Conservation (phyloP, 2,113 vertebrate genomes). For the Clarias gariepinus region DNA sequence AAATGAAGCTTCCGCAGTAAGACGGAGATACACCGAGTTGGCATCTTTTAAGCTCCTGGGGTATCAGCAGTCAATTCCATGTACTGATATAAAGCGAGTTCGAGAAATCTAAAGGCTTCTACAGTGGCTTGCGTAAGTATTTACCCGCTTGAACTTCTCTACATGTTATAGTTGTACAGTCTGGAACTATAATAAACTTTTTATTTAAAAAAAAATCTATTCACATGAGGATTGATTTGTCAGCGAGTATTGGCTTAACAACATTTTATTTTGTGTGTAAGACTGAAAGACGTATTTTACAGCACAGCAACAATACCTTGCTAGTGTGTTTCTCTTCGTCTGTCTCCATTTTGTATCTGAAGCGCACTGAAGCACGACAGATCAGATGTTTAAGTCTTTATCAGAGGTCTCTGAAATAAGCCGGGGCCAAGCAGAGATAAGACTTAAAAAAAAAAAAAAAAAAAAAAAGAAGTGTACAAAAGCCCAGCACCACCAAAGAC, state of each 20-base stretch:
- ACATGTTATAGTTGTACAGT: not conserved
- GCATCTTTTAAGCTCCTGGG: not conserved
- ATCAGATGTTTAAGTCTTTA: constrained; percentile 31
- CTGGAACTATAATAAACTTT: too few relatives aligned
- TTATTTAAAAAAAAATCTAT: too few relatives aligned
- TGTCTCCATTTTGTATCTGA: constrained; percentile 28
- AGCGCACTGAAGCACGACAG: not conserved
- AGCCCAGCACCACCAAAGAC: not conserved
- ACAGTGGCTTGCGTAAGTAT: not conserved
- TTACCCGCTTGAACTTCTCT: not conserved
- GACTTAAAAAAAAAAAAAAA: not conserved
- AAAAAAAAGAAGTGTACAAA: not conserved
- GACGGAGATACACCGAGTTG: too few relatives aligned
- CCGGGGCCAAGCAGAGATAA: constrained; percentile 33
- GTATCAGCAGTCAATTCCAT: not conserved
- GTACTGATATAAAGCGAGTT: not conserved
- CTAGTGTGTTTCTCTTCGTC: constrained; percentile 17
- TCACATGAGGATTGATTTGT: not conserved
- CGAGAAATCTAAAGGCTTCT: not conserved
- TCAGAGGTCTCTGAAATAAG: constrained; percentile 16
- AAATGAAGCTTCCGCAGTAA: too few relatives aligned
- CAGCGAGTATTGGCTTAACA: not conserved
- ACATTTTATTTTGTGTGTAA: not conserved
- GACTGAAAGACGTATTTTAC: not conserved
- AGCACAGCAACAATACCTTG: not conserved